Base-by-base conservation (phyloP, 1,140 invertebrate species). In the Philotrypesis tridentata region DNA sequence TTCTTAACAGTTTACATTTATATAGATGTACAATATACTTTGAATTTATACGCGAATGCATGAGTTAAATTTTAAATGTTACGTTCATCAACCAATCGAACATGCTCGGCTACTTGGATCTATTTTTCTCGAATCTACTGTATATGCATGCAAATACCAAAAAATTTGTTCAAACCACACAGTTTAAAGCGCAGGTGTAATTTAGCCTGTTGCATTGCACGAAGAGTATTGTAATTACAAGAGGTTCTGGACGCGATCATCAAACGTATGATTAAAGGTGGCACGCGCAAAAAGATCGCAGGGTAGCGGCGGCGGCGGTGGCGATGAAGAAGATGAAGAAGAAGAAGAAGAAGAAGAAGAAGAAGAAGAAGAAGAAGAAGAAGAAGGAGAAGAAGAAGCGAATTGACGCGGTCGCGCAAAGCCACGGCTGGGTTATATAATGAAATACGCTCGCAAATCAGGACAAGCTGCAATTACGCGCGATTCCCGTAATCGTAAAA, bases 401-500 rank as follows among this genome's bases (percentile, higher is more conserved):
- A 61, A 23, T 77, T 77, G 79, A 74, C 71, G 79, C 79, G 71
- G 48, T 55, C 63, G 33, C n/a, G 33, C 37, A 37, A 33, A 25
- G 31, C 9, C 80, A 76, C 85, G 71, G 5, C 61, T 25, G 23
- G 61, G 23, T 25, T 65, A 65, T 27, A 72, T 83, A 85, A 76
- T 86, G 87, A 87, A 89, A 87, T 86, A 87, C 84, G 85, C 84
- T 86, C 83, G 85, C 75, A 72, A 83, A 82, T 82, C 85, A 48
- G 84, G 84, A 85, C 73, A 84, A 85, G 80, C 84, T 82, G 88
- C 86, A 89, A 90, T 89, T 89, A 88, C 85, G 86, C 83, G 85
- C 85, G 85, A 88, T 88, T 87, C 87, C 87, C 88, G 87, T 88
- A 88, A 88, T 87, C 87, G 87, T 89, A 89, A 89, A 89, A 86